phyloP scores from a whole-genome alignment of 2,888 invertebrate species.

The Tridacna gigas region DNA sequence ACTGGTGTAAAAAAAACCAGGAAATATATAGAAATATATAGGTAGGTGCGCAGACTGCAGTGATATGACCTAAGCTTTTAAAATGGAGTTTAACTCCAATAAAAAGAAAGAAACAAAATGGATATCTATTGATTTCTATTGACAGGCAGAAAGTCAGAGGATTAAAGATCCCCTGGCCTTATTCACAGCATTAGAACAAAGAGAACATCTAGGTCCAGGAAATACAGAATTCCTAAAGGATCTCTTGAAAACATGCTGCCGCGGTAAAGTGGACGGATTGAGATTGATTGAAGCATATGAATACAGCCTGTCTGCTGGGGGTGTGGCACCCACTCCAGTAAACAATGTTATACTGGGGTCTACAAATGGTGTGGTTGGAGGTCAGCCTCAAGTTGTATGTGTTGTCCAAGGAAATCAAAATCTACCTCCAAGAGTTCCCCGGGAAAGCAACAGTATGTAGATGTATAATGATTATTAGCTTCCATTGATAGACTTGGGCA shows the following conservation, averaged over 20 bases:
- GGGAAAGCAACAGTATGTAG: slow-evolving; percentile 20
- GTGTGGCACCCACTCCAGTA: neutral
- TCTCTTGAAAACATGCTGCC: slow-evolving; percentile 59
- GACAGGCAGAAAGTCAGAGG: slow-evolving; percentile 63
- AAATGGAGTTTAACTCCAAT: no score
- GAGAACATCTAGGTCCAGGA: slow-evolving; percentile 59
- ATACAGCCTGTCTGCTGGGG: slow-evolving; percentile 3
- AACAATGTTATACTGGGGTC: neutral
- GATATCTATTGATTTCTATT: neutral
- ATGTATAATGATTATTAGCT: neutral
- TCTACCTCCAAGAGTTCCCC: neutral
- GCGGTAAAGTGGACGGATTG: slow-evolving; percentile 68
- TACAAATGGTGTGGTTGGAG: neutral
- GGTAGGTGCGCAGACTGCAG: no score
- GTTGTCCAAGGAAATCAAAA: slow-evolving; percentile 28
- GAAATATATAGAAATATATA: no score
- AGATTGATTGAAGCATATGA: slow-evolving; percentile 64
- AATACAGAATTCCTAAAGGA: slow-evolving; percentile 65
- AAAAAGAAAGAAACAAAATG: no score
- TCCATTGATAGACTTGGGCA: no score
- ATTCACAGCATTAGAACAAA: slow-evolving; percentile 72
- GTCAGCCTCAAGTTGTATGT: slow-evolving; percentile 45
- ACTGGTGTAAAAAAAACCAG: no score
- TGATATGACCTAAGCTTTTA: no score
- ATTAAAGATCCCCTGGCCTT: slow-evolving; percentile 65